These are phyloP conservation scores for Tragelaphus strepsiceros DNA, from an alignment of 2,113 vertebrate species.

Conservation along the genomic window DNA sequence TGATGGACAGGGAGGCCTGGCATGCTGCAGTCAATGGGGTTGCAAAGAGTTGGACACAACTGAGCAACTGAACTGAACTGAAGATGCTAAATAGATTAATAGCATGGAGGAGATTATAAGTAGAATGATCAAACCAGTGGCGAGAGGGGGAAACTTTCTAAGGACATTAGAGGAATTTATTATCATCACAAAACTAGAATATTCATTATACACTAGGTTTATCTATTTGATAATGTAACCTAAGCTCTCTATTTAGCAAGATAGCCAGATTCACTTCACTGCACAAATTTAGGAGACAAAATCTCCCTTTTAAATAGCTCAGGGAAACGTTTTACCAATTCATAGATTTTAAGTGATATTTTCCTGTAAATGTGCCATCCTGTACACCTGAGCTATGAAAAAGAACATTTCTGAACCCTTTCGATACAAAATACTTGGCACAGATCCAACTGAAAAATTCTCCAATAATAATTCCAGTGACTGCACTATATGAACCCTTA, in stretches of 20 bases:
- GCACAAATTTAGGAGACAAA: not conserved
- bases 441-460: not conserved
- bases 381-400: not conserved
- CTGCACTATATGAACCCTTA: not conserved
- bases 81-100: not conserved
- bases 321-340: not conserved
- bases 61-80: not conserved
- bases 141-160: not conserved
- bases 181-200: not conserved
- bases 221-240: not conserved
- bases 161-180: not conserved
- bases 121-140: not conserved
- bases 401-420: not conserved
- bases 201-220: not conserved
- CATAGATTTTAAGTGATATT: not conserved
- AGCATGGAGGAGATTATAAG: not conserved
- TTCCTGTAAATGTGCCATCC: not conserved
- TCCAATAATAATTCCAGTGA: not conserved
- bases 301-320: not conserved
- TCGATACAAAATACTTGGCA: not conserved
- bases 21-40: not conserved
- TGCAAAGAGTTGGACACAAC: fast-evolving
- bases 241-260: not conserved
- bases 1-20: not conserved
- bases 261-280: not conserved